Evolutionary conservation across 2,888 invertebrate genomes (phyloP).

Genomic region (Rotaria socialis): DNA sequence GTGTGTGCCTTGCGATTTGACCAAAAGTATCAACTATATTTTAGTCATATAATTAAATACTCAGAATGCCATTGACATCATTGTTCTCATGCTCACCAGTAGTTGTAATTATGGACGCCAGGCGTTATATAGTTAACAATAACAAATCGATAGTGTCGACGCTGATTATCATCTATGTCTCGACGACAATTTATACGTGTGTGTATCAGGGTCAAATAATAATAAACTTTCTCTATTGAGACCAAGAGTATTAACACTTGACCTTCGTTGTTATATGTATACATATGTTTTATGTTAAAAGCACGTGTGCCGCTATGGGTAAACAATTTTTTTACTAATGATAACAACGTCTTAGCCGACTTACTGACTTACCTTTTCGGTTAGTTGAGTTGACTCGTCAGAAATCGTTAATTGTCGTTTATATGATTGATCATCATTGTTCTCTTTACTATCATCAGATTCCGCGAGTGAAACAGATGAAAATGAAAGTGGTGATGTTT

Average conservation of each 20-base stretch:
- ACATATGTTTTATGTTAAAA: conserved; percentile 21
- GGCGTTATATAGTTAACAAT: conserved; percentile 11
- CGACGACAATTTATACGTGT: neutral
- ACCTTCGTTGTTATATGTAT: conserved; percentile 16
- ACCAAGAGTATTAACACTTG: conserved; percentile 26
- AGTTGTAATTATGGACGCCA: conserved; percentile 4
- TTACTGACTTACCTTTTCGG: conserved; percentile 18
- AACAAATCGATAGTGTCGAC: conserved; percentile 7
- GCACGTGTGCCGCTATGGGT: conserved; percentile 13
- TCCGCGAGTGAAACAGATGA: neutral
- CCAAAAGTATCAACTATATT: neutral
- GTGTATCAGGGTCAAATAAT: conserved; percentile 29
- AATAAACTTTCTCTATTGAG: conserved; percentile 15
- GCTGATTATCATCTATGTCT: conserved; percentile 7
- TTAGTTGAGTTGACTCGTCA: conserved; percentile 11
- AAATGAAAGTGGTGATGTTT: neutral
- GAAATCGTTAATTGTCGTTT: neutral
- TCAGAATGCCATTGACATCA: neutral
- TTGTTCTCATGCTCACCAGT: neutral
- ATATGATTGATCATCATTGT: neutral
- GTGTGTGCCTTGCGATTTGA: neutral
- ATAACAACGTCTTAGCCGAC: conserved; percentile 2
- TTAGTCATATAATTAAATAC: neutral
- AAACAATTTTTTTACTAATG: conserved; percentile 3
- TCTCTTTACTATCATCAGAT: neutral